Base-by-base conservation (phyloP, 1,140 invertebrate species). In the Cotesia glomerata region DNA sequence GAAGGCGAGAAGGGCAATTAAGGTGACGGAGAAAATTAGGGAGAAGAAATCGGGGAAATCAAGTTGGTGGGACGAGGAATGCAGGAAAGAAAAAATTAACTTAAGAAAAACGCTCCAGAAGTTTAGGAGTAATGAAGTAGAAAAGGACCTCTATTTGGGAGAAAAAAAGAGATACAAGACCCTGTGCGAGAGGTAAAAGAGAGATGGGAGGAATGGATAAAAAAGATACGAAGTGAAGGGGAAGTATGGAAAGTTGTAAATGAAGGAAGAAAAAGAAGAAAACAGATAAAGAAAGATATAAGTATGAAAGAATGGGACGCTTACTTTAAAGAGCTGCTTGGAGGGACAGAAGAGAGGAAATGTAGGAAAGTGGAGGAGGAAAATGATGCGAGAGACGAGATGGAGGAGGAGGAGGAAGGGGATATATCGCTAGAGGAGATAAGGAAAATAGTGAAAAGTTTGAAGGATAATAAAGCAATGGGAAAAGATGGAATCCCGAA, bases 381-480 rank as follows among this genome's bases (percentile, higher is more conserved):
- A 51, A 32, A 14, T 5, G 36, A 39, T 7, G 2, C n/a, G n/a
- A n/a, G 45, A 2, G 16, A 51, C 5, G 35, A n/a, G n/a, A n/a
- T n/a, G n/a, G n/a, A n/a, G 18, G 32, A 34, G 9, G 58, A 51
- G n/a, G 36, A 39, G 9, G 68, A 61, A 39, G 34, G 36, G 14
- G 68, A 39, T 26, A 32, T 70, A 8, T 39, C 35, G 13, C 7
- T 11, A 16, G 26, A 63, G 34, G 70, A 72, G 39, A 32, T 72
- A 11, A 35, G 52, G 49, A 13, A 72, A n/a, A 56, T 54, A 13
- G 36, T 71, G 13, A 34, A 2, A 45, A 63, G 26, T n/a, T 13
- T 71, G 59, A 71, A 71, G 36, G 59, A 63, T 14, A 52, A 52
- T n/a, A 64, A 71, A 32, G 69, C 69, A 36, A 14, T 32, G 49